Evolutionary conservation across 2,888 invertebrate genomes (phyloP).

Genomic region (Drosophila dives): DNA sequence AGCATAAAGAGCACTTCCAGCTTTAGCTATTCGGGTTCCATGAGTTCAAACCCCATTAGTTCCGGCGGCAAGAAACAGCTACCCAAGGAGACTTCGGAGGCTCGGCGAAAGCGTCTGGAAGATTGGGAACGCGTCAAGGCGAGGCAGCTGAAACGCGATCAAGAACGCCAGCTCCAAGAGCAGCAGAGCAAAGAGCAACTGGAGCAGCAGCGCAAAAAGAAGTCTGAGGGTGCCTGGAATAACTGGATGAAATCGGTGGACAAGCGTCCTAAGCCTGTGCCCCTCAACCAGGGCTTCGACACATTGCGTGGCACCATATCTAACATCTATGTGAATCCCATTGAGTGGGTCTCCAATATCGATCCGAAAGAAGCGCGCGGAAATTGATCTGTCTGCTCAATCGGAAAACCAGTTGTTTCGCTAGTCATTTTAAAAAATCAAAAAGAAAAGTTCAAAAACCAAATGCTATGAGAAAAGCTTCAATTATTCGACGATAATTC

Average conservation of each 20-base stretch:
- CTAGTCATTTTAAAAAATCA: constrained; percentile 26
- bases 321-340: constrained; percentile 83
- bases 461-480: constrained; percentile 12
- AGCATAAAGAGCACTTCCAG: constrained; percentile 13
- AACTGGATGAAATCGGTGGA: constrained; percentile 81
- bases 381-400: constrained; percentile 24
- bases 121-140: constrained; percentile 58
- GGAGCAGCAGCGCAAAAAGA: constrained; percentile 64
- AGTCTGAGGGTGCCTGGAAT: constrained; percentile 77
- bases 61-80: background rate
- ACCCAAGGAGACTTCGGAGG: constrained; percentile 36
- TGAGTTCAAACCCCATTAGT: background rate
- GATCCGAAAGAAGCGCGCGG: constrained; percentile 57
- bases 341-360: constrained; percentile 79
- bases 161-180: constrained; percentile 32
- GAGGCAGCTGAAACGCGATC: constrained; percentile 46
- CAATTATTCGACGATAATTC: constrained; percentile 1
- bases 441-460: constrained; percentile 37
- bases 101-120: constrained; percentile 32
- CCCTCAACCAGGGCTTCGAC: constrained; percentile 82
- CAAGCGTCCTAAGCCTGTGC: constrained; percentile 83
- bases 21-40: constrained; percentile 9
- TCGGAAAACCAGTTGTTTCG: constrained; percentile 14
- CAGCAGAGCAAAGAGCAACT: constrained; percentile 67
- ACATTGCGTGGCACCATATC: constrained; percentile 83